phyloP scores from a whole-genome alignment of 1,140 invertebrate species.

The Mizuhopecten yessoensis region DNA sequence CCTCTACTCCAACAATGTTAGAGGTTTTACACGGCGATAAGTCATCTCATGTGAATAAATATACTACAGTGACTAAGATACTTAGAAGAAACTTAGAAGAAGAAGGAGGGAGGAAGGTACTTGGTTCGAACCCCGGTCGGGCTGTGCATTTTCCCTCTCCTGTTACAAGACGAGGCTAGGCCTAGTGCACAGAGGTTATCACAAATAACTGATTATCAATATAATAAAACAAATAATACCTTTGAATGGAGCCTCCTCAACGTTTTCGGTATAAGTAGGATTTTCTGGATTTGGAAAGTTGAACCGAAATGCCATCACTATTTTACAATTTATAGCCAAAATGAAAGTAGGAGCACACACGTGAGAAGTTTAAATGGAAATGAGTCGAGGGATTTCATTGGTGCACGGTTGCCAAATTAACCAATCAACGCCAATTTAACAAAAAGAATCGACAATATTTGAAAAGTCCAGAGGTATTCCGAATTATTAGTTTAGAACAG shows the following conservation, averaged over 20 bases:
- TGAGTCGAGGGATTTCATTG: not conserved
- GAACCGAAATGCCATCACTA: not conserved
- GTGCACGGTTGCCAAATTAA: not conserved
- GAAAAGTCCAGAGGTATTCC: not conserved
- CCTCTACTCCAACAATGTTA: no score
- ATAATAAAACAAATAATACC: not conserved
- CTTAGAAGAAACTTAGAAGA: no score
- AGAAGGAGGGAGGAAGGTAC: no score
- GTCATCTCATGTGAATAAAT: no score
- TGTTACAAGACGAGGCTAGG: no score
- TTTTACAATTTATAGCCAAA: not conserved
- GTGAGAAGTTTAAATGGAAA: not conserved
- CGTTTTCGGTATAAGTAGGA: not conserved
- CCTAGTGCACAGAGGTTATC: no score
- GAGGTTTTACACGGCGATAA: no score
- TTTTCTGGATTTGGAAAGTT: not conserved
- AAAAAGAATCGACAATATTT: not conserved
- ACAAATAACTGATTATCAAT: no score
- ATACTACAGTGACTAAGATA: no score
- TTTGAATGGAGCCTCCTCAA: not conserved
- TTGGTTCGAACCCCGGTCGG: no score
- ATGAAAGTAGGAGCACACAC: constrained; percentile 32
- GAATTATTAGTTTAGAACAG: not conserved
- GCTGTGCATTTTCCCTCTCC: no score
- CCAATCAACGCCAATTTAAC: not conserved